A percentile compares a stretch with the other conserved stretches of the same genome.
Conservation (phyloP, 2,888 invertebrate species). For the Sminthurides aquaticus region DNA sequence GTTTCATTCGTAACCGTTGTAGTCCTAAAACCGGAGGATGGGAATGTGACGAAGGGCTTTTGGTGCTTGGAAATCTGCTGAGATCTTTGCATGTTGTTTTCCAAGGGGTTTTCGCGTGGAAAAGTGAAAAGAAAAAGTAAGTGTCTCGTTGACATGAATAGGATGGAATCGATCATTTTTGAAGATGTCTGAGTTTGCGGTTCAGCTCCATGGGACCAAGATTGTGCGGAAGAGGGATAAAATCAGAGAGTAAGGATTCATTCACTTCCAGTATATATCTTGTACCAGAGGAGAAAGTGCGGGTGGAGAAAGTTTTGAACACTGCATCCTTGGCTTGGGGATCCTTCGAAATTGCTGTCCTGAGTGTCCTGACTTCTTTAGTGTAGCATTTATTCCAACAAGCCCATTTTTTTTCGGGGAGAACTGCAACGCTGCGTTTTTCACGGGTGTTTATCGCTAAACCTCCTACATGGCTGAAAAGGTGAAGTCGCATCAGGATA, state of each 20-base stretch:
- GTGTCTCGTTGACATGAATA: constrained; percentile 6
- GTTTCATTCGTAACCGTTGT: too few relatives aligned
- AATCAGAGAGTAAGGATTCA: not conserved
- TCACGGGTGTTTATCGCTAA: not conserved
- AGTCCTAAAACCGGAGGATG: not conserved
- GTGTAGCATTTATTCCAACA: not conserved
- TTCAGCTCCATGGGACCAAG: not conserved
- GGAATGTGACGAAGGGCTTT: not conserved
- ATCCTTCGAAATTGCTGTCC: not conserved
- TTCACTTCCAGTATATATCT: not conserved
- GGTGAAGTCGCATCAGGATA: not conserved
- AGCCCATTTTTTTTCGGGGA: not conserved
- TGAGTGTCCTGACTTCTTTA: not conserved
- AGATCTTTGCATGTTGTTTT: not conserved
- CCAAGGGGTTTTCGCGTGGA: not conserved
- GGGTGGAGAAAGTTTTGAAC: too few relatives aligned
- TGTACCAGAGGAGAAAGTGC: too few relatives aligned
- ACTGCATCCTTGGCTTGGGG: not conserved
- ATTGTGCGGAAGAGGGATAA: not conserved
- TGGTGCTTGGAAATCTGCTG: not conserved
- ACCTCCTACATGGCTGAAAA: not conserved
- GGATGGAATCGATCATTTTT: not conserved
- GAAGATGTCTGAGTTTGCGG: constrained; percentile 17
- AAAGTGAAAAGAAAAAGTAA: not conserved
- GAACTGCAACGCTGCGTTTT: not conserved